Base-by-base conservation (phyloP, 2,888 invertebrate genomes). In the Tachina grossa region DNA sequence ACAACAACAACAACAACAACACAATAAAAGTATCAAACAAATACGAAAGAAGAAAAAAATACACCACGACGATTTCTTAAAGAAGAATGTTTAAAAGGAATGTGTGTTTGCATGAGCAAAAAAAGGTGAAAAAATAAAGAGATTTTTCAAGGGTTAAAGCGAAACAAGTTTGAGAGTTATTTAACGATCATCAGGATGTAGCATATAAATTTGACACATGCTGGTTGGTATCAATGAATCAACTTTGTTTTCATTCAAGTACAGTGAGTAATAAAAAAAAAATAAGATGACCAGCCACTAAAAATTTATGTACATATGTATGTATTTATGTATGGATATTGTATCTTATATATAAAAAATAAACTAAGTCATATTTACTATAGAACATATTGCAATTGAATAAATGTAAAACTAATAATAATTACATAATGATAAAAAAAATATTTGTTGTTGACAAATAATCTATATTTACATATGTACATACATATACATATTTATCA, bases 151-250 rank as follows among this genome's bases (percentile, higher is more conserved):
- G 63, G 78, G 78, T 68, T 69, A 61, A 22, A 76, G 39, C 9
- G 53, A 84, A 80, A 85, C 82, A 22, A 79, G 82, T 85, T 85
- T 85, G n/a, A 68, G 63, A 78, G 10, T 66, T 74, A 68, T 74
- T 76, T 76, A 81, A 47, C 47, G 51, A 66, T 57, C 63, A 31
- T 65, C 76, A 83, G 82, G 76, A 77, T 77, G 71, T 71, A 57
- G 82, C 63, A 79, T 45, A 71, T 61, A 69, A 45, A 55, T 69
- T 69, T 69, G 69, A 71, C 74, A 81, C 75, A 75, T 68, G 63
- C 57, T 77, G 76, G 11, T 53, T 43, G 11, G 47, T 68, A 39
- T 68, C n/a, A 76, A 83, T 49, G 61, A 77, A 77, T 71, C 63
- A 71, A 57, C 31, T 63, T 53, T 47, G 61, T 53, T 80, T 22